phyloP scores from a whole-genome alignment of 2,888 invertebrate genomes.

The Rotaria macrura region DNA sequence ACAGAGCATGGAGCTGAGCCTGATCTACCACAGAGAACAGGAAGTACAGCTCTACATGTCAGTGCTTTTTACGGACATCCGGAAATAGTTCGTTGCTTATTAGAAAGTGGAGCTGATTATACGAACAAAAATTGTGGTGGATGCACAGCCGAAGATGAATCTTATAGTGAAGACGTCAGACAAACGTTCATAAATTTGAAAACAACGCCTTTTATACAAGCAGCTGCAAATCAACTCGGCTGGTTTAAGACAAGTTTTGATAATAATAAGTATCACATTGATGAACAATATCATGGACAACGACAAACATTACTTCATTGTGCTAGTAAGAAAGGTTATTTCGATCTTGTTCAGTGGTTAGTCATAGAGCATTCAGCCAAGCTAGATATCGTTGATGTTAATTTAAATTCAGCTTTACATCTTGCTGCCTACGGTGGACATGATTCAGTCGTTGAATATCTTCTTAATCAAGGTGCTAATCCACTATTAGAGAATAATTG shows the following conservation, averaged over 20 bases:
- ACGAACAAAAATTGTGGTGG: not conserved
- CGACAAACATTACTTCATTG: not conserved
- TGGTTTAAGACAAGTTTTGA: not conserved
- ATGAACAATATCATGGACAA: not conserved
- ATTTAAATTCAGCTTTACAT: slow-evolving; percentile 4
- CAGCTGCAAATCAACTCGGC: not conserved
- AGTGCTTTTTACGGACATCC: not conserved
- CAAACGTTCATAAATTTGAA: not conserved
- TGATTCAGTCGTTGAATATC: not conserved
- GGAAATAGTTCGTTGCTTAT: not conserved
- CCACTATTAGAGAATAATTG: not conserved
- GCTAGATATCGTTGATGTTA: not conserved
- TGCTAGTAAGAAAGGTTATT: not conserved
- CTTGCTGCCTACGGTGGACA: not conserved
- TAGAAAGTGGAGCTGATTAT: not conserved
- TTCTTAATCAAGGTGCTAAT: not conserved
- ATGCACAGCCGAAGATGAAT: not conserved
- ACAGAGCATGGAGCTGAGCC: not conserved
- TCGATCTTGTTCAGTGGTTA: not conserved
- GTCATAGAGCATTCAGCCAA: not conserved
- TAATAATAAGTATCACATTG: not conserved
- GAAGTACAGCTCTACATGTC: not conserved
- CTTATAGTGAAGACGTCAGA: not conserved
- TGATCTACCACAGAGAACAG: not conserved
- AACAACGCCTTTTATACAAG: not conserved